Base-by-base conservation (phyloP, 2,888 invertebrate species). In the Horisme vitalbata region DNA sequence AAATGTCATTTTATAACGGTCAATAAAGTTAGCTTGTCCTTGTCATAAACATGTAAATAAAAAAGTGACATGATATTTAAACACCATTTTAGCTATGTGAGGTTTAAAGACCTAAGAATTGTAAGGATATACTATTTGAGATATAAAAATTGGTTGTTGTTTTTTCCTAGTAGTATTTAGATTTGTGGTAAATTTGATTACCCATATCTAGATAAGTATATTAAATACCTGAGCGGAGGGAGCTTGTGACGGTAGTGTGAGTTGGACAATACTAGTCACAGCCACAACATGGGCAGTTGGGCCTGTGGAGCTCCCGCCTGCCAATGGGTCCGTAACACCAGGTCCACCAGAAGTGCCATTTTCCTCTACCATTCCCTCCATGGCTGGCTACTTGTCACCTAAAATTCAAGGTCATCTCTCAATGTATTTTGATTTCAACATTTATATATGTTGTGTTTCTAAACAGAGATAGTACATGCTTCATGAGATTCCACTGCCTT, bases 361-460 rank as follows among this genome's bases (percentile, higher is more conserved):
- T 92, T 96, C 96, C 92, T 96, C 96, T 88, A 96, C 96, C 94
- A 96, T 95, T 91, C 95, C 94, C 92, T 96, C 96, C 96, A 96
- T 96, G 92, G 91, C 91, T 96, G 92, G 91, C 91, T 79, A 82
- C 79, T 77, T 76, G 90, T 92, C 92, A 92, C 93, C 93, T 93
- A 90, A 83, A 90, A 91, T 89, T 90, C 91, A 90, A 90, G 87
- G 87, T 85, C 89, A 83, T 79, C 81, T 72, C 69, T 81, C 79
- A 79, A 76, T 77, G 79, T 81, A 83, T 82, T 80, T 79, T 84
- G 75, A 71, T 18, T 18, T 18, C 18, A 18, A 18, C 18, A 18
- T 9, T 26, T 3, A 21, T 2, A 34, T 24, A n/a, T 23, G 15
- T 15, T 18, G 18, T 1, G 6, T 18, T 4, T 34, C 34, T 36